Evolutionary conservation across 2,113 vertebrate species (phyloP).

Genomic region (Heptranchias perlo): DNA sequence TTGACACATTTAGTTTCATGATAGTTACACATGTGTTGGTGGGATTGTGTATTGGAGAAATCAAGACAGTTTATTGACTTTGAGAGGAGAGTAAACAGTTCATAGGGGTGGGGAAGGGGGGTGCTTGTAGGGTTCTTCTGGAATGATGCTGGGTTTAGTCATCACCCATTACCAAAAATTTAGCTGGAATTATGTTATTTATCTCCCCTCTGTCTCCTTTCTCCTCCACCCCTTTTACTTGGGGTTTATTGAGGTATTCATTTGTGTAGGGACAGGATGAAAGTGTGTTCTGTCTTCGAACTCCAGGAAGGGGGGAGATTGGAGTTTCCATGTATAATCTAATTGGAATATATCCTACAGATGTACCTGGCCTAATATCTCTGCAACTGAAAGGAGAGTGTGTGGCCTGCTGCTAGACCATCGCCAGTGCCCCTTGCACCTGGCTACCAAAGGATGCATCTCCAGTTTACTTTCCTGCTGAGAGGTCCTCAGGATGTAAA

Average conservation of each 20-base stretch:
- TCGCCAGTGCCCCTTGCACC: not conserved
- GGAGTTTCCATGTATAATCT: not conserved
- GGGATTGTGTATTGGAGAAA: not conserved
- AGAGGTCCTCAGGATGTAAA: not conserved
- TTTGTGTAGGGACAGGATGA: not conserved
- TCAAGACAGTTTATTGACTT: not conserved
- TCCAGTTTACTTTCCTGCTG: not conserved
- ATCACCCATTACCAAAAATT: not conserved
- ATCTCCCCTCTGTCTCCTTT: not conserved
- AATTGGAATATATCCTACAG: not conserved
- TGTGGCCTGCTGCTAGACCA: not conserved
- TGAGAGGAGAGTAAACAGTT: not conserved
- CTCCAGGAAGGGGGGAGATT: not conserved
- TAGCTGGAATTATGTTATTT: not conserved
- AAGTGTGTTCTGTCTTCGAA: not conserved
- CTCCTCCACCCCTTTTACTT: not conserved
- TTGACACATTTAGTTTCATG: not conserved
- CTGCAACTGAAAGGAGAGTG: not conserved
- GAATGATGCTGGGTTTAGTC: not conserved
- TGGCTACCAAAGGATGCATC: not conserved
- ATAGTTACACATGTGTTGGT: not conserved
- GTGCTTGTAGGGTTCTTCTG: not conserved
- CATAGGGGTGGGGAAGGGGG: too few relatives aligned
- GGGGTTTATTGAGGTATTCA: not conserved
- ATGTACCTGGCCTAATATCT: not conserved